Conservation (phyloP, 1,140 invertebrate species). For the Diachasma alloeum region DNA sequence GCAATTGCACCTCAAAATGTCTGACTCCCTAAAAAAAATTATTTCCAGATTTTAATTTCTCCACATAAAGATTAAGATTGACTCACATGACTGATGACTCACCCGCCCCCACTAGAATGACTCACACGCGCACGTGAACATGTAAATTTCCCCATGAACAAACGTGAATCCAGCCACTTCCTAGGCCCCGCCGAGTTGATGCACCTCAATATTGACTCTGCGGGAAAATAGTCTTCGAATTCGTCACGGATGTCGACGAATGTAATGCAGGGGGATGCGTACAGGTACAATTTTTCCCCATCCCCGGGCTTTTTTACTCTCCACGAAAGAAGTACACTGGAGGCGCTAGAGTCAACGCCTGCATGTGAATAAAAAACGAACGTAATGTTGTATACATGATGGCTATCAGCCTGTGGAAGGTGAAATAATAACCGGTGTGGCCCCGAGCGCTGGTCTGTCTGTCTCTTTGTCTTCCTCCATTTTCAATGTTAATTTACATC, state of each 20-base stretch:
- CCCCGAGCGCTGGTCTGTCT: not conserved
- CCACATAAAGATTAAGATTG: not conserved
- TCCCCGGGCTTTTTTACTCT: not conserved
- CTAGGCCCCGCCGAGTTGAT: not conserved
- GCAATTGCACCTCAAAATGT: too few relatives aligned
- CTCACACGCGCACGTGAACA: constrained; percentile 6
- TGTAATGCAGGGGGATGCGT: constrained; percentile 9
- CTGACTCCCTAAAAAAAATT: too few relatives aligned
- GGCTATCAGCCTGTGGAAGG: not conserved
- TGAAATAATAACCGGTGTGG: not conserved
- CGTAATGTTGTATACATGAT: not conserved
- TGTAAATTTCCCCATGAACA: not conserved
- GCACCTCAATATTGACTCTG: constrained; percentile 20
- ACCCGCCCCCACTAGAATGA: not conserved
- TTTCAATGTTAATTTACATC: not conserved
- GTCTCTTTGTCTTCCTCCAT: not conserved
- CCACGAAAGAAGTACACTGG: not conserved
- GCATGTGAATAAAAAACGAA: not conserved
- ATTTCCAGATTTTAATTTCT: too few relatives aligned
- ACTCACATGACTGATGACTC: not conserved
- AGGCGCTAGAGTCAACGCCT: not conserved
- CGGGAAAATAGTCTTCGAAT: constrained; percentile 16
- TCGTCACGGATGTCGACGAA: constrained; percentile 20
- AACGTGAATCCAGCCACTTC: not conserved
- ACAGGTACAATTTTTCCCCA: not conserved